Evolutionary conservation across 1,140 invertebrate species (phyloP), one percentile per base, ranked within the genome.

Genomic region (Batillaria attramentaria): DNA sequence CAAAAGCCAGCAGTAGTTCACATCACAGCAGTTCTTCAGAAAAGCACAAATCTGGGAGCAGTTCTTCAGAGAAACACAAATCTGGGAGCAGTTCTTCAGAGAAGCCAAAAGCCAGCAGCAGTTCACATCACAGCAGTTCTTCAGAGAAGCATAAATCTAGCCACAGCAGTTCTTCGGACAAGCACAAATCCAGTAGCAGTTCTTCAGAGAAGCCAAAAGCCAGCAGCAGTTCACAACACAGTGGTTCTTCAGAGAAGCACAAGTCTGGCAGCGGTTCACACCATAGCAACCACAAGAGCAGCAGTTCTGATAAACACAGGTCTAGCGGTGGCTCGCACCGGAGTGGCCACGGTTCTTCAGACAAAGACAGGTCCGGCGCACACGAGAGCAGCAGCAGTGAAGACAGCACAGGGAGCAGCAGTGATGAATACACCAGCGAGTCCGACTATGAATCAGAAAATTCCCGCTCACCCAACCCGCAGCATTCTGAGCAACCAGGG

Each of bases 61-160:
- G 33, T 20, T 60, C 57, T 28, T 60, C 57, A n/a, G 57, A n/a
- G 57, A 60, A 60, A 28, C 57, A 60, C 31, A n/a, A 20, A 13
- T 60, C 57, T 24, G 24, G 20, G 18, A 0, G 42, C 18, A 70
- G 68, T 5, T 60, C 57, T 31, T 70, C 68, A 3, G n/a, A 46
- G 3, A 41, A 24, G 35, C 46, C 18, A 10, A 35, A 50, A 6
- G 13, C 70, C 18, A 50, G 70, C 41, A 72, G 69, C 43, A 50
- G 33, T 20, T 60, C 57, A n/a, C n/a, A n/a, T n/a, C n/a, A n/a
- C n/a, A n/a, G 33, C n/a, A 62, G 57, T n/a, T 60, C 57, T 28
- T 60, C 57, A n/a, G 57, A n/a, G 57, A 60, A 60, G 57, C 57
- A 60, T 60, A n/a, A 20, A 13, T 60, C 57, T 24, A n/a, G 20